These are phyloP conservation scores for Emys orbicularis DNA, from an alignment of 2,797 vertebrate genomes.

Conservation along the genomic window DNA sequence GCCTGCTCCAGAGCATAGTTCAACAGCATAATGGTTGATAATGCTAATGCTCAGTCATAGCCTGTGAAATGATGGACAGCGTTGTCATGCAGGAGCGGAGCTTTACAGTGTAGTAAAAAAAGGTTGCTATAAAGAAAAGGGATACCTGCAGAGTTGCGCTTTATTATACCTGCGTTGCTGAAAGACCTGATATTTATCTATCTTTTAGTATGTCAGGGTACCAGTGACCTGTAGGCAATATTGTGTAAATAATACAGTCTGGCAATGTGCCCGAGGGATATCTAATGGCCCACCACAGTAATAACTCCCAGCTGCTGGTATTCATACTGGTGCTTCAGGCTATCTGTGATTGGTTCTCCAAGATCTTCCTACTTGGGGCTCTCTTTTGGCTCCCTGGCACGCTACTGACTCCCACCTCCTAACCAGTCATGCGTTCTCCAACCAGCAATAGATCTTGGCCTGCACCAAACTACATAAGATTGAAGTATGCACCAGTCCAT, in stretches of 20 bases:
- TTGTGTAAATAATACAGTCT: background rate
- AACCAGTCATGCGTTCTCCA: background rate
- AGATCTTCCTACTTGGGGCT: background rate
- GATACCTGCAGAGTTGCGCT: background rate
- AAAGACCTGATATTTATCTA: rapidly evolving
- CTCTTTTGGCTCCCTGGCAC: background rate
- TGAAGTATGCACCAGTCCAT: background rate
- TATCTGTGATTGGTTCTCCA: background rate
- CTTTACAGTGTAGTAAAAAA: background rate
- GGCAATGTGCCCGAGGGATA: background rate
- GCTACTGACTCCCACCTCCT: background rate
- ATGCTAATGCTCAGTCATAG: background rate
- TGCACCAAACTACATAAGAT: background rate
- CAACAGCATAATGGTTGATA: background rate
- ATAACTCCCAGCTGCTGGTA: background rate
- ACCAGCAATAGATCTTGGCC: background rate
- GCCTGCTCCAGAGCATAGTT: background rate
- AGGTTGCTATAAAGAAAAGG: background rate
- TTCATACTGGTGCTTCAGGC: background rate
- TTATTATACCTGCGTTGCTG: background rate
- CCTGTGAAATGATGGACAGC: rapidly evolving
- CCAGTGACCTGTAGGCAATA: background rate
- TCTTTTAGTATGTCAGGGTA: background rate
- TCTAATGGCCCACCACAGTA: background rate
- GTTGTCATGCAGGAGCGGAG: background rate